These are phyloP conservation scores for Encarsia formosa DNA, from an alignment of 2,888 invertebrate genomes.

Conservation along the genomic window DNA sequence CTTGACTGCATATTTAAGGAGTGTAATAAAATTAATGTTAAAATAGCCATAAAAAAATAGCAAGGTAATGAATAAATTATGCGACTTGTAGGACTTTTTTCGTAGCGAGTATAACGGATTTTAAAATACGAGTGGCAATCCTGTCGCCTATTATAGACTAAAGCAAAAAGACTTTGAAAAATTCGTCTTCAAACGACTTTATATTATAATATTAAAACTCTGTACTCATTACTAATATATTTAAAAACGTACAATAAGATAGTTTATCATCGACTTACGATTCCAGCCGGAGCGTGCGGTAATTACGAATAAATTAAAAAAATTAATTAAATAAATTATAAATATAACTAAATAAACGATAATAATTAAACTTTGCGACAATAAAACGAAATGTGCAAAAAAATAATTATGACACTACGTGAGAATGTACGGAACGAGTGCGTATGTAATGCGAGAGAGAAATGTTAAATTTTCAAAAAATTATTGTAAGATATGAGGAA, in stretches of 20 bases:
- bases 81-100: too few species aligned
- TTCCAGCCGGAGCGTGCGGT: conserved; percentile 23
- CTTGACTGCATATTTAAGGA: too few species aligned
- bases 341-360: conserved; percentile 17
- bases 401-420: neutral
- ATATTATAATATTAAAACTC: conserved; percentile 6
- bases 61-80: neutral
- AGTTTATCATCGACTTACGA: conserved; percentile 15
- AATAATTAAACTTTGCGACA: conserved; percentile 29
- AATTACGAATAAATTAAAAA: too few species aligned
- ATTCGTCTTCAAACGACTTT: conserved; percentile 24
- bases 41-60: neutral
- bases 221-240: conserved; percentile 12
- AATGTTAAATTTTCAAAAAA: conserved; percentile 19
- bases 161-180: conserved; percentile 22
- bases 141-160: conserved; percentile 23
- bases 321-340: conserved; percentile 8
- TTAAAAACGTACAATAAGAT: conserved; percentile 17
- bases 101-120: conserved; percentile 2
- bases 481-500: conserved; percentile 9
- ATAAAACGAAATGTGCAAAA: conserved; percentile 21
- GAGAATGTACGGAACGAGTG: neutral
- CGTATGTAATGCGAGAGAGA: neutral
- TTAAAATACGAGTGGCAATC: conserved; percentile 18
- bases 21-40: conserved; percentile 17